These are phyloP conservation scores for Esperia sulphurella DNA, from an alignment of 2,888 invertebrate species.

Conservation along the genomic window DNA sequence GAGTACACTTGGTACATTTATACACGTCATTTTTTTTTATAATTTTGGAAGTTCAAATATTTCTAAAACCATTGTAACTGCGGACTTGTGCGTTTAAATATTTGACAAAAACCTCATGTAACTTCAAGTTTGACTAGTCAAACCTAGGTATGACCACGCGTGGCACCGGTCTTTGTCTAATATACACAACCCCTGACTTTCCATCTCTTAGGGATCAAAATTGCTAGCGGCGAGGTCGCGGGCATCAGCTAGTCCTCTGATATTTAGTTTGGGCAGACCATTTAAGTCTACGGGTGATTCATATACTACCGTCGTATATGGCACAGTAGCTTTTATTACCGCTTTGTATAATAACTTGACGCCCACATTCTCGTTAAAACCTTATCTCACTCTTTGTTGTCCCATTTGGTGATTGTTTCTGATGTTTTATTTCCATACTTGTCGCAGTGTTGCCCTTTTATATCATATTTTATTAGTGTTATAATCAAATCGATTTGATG, in stretches of 20 bases:
- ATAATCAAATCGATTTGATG: too few species aligned
- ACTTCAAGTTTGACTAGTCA: too few species aligned
- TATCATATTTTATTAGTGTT: neutral
- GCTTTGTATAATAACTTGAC: constrained; percentile 7
- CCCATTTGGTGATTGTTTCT: neutral
- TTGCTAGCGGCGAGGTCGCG: neutral
- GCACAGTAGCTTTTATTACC: constrained; percentile 7
- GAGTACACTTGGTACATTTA: too few species aligned
- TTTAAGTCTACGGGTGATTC: constrained; percentile 1
- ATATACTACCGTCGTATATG: constrained; percentile 1
- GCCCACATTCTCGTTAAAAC: constrained; percentile 3
- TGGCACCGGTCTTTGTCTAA: too few species aligned
- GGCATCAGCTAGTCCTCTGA: neutral
- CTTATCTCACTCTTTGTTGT: neutral
- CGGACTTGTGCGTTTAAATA: too few species aligned
- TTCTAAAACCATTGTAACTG: too few species aligned
- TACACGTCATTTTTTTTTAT: too few species aligned
- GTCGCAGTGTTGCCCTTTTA: neutral
- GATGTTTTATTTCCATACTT: neutral
- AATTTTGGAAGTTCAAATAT: too few species aligned
- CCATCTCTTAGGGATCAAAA: neutral
- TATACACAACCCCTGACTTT: too few species aligned
- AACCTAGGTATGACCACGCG: too few species aligned
- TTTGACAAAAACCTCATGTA: too few species aligned
- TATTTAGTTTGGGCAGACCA: constrained; percentile 2